A percentile compares a stretch with the other conserved stretches of the same genome.
Conservation (phyloP, 2,797 vertebrate genomes). For the Sebastes taczanowskii region DNA sequence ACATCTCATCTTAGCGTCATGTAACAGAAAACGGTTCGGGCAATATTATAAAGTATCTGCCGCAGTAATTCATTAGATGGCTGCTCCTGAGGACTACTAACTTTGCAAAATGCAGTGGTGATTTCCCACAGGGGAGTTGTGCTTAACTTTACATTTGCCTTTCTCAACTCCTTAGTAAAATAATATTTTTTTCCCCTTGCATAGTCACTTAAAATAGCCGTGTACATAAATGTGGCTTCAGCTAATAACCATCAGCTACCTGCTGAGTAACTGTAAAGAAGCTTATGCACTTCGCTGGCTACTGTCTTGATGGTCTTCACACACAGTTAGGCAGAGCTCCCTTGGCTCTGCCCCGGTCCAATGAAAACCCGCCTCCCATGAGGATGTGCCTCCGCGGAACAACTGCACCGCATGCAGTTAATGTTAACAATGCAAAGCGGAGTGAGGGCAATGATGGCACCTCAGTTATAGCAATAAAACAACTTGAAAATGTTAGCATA, state of each 20-base stretch:
- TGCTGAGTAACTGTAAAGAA: slow-evolving; percentile 50
- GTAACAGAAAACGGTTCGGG: slow-evolving; percentile 12
- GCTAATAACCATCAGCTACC: slow-evolving; percentile 54
- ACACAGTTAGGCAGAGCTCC: slow-evolving; percentile 57
- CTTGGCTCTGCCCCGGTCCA: slow-evolving; percentile 53
- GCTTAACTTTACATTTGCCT: slow-evolving; percentile 16
- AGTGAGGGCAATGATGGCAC: slow-evolving; percentile 8
- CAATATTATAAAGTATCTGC: slow-evolving; percentile 4
- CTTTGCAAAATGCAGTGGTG: neutral
- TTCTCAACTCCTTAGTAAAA: slow-evolving; percentile 10
- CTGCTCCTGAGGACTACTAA: slow-evolving; percentile 23
- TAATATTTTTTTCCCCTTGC: slow-evolving; percentile 35
- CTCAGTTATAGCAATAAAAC: slow-evolving; percentile 28
- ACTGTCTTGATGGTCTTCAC: slow-evolving; percentile 62
- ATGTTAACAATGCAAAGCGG: slow-evolving; percentile 25
- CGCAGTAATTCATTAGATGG: neutral
- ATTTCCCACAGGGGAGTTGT: slow-evolving; percentile 6
- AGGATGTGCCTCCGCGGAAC: slow-evolving; percentile 35
- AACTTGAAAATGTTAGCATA: slow-evolving; percentile 21
- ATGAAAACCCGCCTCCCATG: slow-evolving; percentile 39
- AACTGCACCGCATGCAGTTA: slow-evolving; percentile 38
- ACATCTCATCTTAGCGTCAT: slow-evolving; percentile 1
- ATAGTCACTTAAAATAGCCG: slow-evolving; percentile 47
- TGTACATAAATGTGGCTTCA: slow-evolving; percentile 35
- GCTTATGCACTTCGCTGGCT: slow-evolving; percentile 38